Conservation (phyloP, 2,888 invertebrate species). For the Geophilus truncorum region DNA sequence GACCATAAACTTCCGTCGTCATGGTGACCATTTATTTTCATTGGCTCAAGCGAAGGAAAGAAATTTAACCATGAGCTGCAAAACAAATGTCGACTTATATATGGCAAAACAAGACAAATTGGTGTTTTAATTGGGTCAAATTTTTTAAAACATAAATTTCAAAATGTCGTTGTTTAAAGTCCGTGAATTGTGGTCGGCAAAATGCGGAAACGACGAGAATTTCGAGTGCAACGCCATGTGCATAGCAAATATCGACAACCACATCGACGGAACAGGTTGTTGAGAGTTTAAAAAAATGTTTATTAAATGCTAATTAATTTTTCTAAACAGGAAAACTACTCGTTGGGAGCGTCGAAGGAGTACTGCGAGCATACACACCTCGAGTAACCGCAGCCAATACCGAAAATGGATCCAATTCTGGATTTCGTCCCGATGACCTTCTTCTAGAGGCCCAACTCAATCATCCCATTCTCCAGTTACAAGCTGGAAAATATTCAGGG, state of each 20-base stretch:
- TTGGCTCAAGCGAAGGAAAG: no score
- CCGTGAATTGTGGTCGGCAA: slow-evolving; percentile 80
- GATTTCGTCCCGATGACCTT: slow-evolving; percentile 52
- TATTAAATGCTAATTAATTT: background rate
- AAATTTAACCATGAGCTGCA: no score
- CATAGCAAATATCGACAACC: slow-evolving; percentile 52
- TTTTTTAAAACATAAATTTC: no score
- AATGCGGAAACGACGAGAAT: slow-evolving; percentile 60
- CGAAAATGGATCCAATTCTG: slow-evolving; percentile 39
- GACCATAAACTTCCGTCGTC: no score
- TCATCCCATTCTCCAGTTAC: slow-evolving; percentile 72
- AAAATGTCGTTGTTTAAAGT: slow-evolving; percentile 91
- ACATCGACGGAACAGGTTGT: slow-evolving; percentile 43
- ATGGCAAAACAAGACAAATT: no score
- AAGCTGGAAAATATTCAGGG: slow-evolving; percentile 61
- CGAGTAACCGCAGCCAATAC: slow-evolving; percentile 53
- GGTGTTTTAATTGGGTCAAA: no score
- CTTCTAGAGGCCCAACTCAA: slow-evolving; percentile 71
- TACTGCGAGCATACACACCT: slow-evolving; percentile 65
- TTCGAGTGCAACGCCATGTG: slow-evolving; percentile 57
- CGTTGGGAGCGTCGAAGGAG: slow-evolving; percentile 73
- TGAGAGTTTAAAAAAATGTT: background rate
- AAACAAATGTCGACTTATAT: no score
- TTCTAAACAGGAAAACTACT: slow-evolving; percentile 59
- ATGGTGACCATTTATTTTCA: no score